Base-by-base conservation (phyloP, 2,797 vertebrate genomes). In the Ceryle rudis region DNA sequence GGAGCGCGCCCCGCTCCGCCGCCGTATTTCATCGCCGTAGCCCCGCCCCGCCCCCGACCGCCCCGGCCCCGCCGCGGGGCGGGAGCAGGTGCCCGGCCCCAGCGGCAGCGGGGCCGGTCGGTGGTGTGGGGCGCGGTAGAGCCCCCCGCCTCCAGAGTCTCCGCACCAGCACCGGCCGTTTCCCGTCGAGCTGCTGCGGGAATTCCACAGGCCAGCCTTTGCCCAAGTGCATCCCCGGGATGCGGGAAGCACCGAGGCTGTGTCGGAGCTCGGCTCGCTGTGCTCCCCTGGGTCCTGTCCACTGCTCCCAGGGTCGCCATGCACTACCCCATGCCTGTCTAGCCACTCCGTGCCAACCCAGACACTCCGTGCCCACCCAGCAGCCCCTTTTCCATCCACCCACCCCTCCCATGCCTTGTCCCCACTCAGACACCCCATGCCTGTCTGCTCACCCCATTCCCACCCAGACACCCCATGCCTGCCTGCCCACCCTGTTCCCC, bases 31-130 rank as follows among this genome's bases (percentile, higher is more conserved):
- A 94, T 60, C 64, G 75, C 89, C 70, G 2, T 74, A 64, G 80
- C 25, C 88, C 83, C 83, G 82, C 83, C 49, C 81, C 84, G 62
- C 3, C 65, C 71, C 75, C 64, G 77, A n/a, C n/a, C n/a, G n/a
- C 73, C 85, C 69, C 64, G 31, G 91, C 86, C 71, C 81, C 89
- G 86, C 93, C 86, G 81, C 81, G 86, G 86, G 86, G 90, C 90
- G 90, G 93, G 93, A 90, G 87, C 93, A 90, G 91, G 94, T 95
- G 88, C 46, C 74, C 77, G 37, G 71, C 80, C 80, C 75, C 70
- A 55, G 55, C 29, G 22, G 69, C 33, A 5, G 47, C 60, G 33
- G 42, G 60, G 19, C 25, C 5, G 26, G 35, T 6, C 21, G 49
- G 39, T 84, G 69, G 14, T 37, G 9, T 64, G 19, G 15, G 46